Evolutionary conservation across 2,888 invertebrate genomes (phyloP), one percentile per base, ranked within the genome.

Genomic region (Drosophila algonquin): DNA sequence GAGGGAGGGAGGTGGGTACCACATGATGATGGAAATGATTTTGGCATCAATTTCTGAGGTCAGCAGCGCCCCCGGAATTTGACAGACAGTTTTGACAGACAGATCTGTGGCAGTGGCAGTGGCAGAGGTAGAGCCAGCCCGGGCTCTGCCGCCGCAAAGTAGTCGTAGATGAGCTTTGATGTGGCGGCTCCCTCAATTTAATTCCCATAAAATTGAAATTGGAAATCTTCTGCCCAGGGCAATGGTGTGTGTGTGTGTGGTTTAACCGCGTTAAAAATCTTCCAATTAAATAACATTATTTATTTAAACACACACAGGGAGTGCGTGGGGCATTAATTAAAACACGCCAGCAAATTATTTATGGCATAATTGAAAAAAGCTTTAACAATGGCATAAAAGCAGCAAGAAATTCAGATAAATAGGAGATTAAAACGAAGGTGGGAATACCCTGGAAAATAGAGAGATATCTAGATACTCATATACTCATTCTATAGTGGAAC

Each of bases 71-170:
- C 35, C 45, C 45, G 8, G 46, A 30, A 27, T 27, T 18, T 54
- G 61, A 57, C 65, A 71, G 89, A 87, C 65, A 73, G 89, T 84
- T 75, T 75, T 84, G 87, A 73, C 73, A 76, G 73, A 51, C n/a
- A 54, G 27, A 44, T 58, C 45, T 21, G 44, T 12, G 65, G 21
- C 21, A 21, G 21, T 21, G 21, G 47, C 35, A 44, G 45, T 45
- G 44, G 8, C 24, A 45, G n/a, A 6, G 45, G 21, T n/a, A 5
- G 24, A 24, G 35, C n/a, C 12, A 21, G 21, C 21, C 21, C 3
- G 21, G 3, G 21, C 2, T 2, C 21, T 21, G 24, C 44, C 7
- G n/a, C 32, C 24, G 51, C 56, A 30, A 14, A 14, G 40, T 14
- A n/a, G 40, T 24, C 24, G 24, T 40, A 40, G 40, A n/a, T 40